Conservation (phyloP, 2,113 vertebrate genomes). For the Zosterops lateralis region DNA sequence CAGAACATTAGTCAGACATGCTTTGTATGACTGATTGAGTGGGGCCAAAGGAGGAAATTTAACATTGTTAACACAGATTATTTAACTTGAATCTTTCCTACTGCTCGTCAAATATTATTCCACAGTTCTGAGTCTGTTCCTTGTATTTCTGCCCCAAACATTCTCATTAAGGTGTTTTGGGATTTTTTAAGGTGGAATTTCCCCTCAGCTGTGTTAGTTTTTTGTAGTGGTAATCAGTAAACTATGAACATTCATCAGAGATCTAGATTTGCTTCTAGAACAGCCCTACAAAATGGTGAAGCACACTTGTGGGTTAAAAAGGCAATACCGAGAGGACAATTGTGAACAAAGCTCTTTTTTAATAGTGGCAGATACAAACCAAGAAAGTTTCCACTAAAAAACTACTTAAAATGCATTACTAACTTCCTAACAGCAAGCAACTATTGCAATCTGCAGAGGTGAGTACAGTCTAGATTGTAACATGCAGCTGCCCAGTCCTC, state of each 20-base stretch:
- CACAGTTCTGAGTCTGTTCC: neutral
- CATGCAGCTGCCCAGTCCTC: neutral
- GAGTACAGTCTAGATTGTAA: neutral
- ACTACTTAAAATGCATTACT: neutral
- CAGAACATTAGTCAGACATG: neutral
- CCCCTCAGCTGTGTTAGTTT: neutral
- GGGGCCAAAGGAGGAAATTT: neutral
- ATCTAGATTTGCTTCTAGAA: neutral
- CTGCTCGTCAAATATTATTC: neutral
- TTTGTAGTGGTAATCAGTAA: neutral
- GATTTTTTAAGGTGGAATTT: fast-evolving
- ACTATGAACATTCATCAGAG: neutral
- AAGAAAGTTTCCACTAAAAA: neutral
- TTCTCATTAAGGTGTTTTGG: neutral
- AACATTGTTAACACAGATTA: neutral
- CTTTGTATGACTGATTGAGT: neutral
- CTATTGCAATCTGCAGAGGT: neutral
- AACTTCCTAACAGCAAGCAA: neutral
- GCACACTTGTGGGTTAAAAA: neutral
- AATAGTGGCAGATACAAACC: neutral
- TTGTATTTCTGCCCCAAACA: neutral
- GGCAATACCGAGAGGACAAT: neutral
- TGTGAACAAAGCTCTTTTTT: neutral
- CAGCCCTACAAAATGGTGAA: neutral
- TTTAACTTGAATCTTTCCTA: neutral